Conservation (phyloP, 1,140 invertebrate genomes). For the Piezodorus guildinii region DNA sequence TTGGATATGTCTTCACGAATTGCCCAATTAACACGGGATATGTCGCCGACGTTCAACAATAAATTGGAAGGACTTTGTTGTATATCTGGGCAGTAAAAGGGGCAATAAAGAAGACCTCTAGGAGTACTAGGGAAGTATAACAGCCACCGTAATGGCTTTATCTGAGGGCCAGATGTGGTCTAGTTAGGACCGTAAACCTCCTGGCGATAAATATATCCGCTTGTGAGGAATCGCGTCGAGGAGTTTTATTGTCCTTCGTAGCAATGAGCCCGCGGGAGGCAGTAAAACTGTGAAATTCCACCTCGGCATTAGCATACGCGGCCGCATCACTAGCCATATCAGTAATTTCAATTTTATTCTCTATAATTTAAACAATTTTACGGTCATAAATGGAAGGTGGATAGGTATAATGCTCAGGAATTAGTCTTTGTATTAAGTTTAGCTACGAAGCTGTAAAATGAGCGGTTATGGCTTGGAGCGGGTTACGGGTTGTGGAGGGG, state of each 20-base stretch:
- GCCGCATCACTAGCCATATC: slow-evolving; percentile 8
- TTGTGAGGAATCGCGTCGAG: background rate
- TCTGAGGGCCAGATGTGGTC: background rate
- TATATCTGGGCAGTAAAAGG: slow-evolving; percentile 10
- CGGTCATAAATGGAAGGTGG: slow-evolving; percentile 5
- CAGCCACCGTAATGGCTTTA: slow-evolving; percentile 8
- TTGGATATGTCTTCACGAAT: too few relatives aligned
- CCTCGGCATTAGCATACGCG: slow-evolving; percentile 7
- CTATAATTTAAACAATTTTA: slow-evolving; percentile 17
- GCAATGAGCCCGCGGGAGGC: background rate
- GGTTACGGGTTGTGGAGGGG: too few relatives aligned
- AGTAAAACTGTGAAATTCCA: slow-evolving; percentile 5
- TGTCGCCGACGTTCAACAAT: too few relatives aligned
- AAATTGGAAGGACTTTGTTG: slow-evolving; percentile 11
- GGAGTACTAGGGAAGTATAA: background rate
- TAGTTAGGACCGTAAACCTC: background rate
- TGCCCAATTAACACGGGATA: too few relatives aligned
- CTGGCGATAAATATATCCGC: background rate
- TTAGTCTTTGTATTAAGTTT: too few relatives aligned
- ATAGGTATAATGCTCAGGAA: too few relatives aligned
- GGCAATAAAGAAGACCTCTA: background rate
- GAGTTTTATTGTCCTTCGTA: background rate
- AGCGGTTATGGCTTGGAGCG: too few relatives aligned
- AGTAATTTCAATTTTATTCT: slow-evolving; percentile 16
- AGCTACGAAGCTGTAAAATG: too few relatives aligned